Percentiles rank a stretch among this genome's conserved stretches.
Conservation (phyloP, 2,113 vertebrate genomes). For the Xenopus tropicalis region UCB_Xtro_10.0 CM004445.2:137633501-137634000, state of each 20-base stretch:
- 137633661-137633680: too few relatives aligned
- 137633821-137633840: neutral
- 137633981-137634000: neutral
- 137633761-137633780: too few relatives aligned
- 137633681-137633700: neutral
- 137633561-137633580: slow-evolving; percentile 1
- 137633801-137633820: slow-evolving; percentile 16
- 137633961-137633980: neutral
- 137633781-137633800: too few relatives aligned
- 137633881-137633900: too few relatives aligned
- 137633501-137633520: slow-evolving; percentile 14
- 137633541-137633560: neutral
- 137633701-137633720: slow-evolving; percentile 10
- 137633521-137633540: neutral
- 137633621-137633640: neutral
- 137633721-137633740: neutral
- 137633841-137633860: neutral
- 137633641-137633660: neutral
- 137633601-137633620: slow-evolving; percentile 11
- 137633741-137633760: neutral
- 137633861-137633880: slow-evolving; percentile 1
- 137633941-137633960: neutral
- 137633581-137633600: too few relatives aligned
- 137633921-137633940: neutral
- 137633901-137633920: slow-evolving; percentile 15